phyloP scores from a whole-genome alignment of 2,888 invertebrate genomes.

The Xanthorhoe spadicearia region DNA sequence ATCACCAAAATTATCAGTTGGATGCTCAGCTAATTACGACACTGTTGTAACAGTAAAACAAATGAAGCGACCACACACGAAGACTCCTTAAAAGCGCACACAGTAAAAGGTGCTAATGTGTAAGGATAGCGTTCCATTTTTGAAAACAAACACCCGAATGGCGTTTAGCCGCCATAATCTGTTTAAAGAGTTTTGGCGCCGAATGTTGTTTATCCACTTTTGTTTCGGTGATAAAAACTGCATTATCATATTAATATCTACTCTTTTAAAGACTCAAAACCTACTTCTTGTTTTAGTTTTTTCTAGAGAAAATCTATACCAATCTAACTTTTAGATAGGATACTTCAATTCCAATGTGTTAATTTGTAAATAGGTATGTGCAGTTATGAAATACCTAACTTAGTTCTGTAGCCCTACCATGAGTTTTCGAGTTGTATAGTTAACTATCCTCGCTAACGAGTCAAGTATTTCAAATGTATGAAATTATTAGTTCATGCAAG shows the following conservation, averaged over 20 bases:
- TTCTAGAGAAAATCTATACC: too few relatives aligned
- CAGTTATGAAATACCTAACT: too few relatives aligned
- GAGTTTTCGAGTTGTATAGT: too few relatives aligned
- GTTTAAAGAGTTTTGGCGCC: conserved; percentile 71
- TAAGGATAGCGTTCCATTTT: conserved; percentile 78
- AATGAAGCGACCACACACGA: conserved; percentile 75
- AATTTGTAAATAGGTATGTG: too few relatives aligned
- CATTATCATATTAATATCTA: background rate
- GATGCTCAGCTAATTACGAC: conserved; percentile 47
- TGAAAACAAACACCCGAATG: conserved; percentile 71
- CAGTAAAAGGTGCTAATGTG: conserved; percentile 83
- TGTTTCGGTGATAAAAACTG: background rate
- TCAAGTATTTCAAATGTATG: too few relatives aligned
- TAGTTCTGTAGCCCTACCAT: too few relatives aligned
- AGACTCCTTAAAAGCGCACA: conserved; percentile 67
- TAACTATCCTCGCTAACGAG: too few relatives aligned
- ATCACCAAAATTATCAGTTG: conserved; percentile 36
- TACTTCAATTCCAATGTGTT: too few relatives aligned
- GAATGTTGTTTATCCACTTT: background rate
- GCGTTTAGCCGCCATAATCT: conserved; percentile 77
- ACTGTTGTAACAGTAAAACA: conserved; percentile 51
- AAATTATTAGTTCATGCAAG: too few relatives aligned
- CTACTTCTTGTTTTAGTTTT: too few relatives aligned
- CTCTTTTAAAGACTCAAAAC: too few relatives aligned
- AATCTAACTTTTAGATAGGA: too few relatives aligned